phyloP scores from a whole-genome alignment of 2,888 invertebrate species.

The Cephonodes hylas region DNA sequence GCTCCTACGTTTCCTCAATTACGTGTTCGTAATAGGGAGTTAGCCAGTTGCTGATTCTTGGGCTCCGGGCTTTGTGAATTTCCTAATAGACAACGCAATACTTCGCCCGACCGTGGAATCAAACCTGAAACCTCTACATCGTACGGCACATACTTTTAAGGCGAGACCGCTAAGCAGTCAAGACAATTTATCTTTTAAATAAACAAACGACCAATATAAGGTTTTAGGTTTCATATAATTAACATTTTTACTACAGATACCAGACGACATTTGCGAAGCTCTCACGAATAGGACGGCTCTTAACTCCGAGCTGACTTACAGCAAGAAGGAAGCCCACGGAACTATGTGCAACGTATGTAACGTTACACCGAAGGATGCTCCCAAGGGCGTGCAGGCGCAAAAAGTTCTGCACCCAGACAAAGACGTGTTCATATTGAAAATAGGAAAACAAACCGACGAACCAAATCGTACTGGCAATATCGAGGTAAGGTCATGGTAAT shows the following conservation, averaged over 20 bases:
- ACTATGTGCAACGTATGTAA: constrained; percentile 61
- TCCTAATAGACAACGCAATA: too few species aligned
- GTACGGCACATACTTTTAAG: too few species aligned
- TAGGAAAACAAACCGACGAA: constrained; percentile 86
- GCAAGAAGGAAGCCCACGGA: constrained; percentile 50
- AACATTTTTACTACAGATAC: constrained; percentile 62
- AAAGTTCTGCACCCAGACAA: constrained; percentile 84
- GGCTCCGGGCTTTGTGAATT: too few species aligned
- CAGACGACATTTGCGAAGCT: constrained; percentile 70
- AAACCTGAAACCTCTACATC: too few species aligned
- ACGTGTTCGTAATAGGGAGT: too few species aligned
- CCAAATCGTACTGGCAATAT: constrained; percentile 82
- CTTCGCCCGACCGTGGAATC: too few species aligned
- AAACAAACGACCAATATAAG: too few species aligned
- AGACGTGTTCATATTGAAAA: constrained; percentile 86
- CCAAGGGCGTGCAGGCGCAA: constrained; percentile 79
- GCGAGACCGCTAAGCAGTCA: too few species aligned
- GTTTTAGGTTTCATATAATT: too few species aligned
- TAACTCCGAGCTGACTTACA: constrained; percentile 65
- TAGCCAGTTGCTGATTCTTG: too few species aligned
- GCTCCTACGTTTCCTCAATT: too few species aligned
- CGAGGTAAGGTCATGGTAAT: constrained; percentile 77
- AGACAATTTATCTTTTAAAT: too few species aligned
- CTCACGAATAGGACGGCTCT: constrained; percentile 56
- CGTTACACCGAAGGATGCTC: constrained; percentile 73